Evolutionary conservation across 2,113 vertebrate genomes (phyloP).

Genomic region (Geococcyx californianus): DNA sequence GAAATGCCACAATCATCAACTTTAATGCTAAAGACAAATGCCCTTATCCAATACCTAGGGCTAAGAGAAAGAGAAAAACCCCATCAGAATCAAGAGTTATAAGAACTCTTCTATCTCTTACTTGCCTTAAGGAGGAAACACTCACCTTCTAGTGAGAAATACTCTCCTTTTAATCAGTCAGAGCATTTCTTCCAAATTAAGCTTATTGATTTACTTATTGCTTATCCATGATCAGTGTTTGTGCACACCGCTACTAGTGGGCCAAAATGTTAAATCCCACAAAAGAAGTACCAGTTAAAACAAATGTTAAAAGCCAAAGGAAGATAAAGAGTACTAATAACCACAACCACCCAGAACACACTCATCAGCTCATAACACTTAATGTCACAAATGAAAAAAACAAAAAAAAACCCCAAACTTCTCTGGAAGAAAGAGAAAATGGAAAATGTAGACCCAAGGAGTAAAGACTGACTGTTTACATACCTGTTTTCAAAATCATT

Average conservation of each 20-base stretch:
- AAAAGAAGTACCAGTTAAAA: neutral
- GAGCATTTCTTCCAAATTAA: neutral
- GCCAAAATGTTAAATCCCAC: neutral
- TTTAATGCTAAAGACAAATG: neutral
- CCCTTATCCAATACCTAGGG: neutral
- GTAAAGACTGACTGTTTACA: neutral
- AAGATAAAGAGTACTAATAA: neutral
- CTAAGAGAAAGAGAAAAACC: neutral
- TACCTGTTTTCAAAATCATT: neutral
- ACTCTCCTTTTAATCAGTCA: neutral
- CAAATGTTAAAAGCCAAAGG: neutral
- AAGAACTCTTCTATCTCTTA: neutral
- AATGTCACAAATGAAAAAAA: neutral
- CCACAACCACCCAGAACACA: neutral
- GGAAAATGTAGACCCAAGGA: neutral
- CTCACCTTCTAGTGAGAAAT: neutral
- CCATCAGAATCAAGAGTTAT: neutral
- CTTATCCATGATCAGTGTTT: neutral
- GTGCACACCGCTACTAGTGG: neutral
- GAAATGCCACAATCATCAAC: neutral
- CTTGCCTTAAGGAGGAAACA: neutral
- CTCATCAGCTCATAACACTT: neutral
- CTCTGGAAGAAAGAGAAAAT: neutral
- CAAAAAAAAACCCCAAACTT: neutral
- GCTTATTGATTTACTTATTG: neutral